Conservation (phyloP, 2,888 invertebrate genomes). For the Thysanoteuthis rhombus region DNA sequence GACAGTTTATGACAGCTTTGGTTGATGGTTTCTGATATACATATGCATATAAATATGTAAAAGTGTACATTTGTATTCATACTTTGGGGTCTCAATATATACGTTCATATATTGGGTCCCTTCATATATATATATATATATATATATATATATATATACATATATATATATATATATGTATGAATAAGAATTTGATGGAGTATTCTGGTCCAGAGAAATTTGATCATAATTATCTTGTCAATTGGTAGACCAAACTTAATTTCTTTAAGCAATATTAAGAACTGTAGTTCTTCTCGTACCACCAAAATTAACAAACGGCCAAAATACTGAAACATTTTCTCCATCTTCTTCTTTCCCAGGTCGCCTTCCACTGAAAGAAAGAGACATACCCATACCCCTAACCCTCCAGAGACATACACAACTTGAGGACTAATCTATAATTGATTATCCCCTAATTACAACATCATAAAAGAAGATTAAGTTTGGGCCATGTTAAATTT, state of each 20-base stretch:
- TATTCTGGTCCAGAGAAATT: not conserved
- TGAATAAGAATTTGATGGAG: not conserved
- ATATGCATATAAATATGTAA: too few species aligned
- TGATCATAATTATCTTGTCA: conserved; percentile 12
- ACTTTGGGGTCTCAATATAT: too few species aligned
- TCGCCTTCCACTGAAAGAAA: too few species aligned
- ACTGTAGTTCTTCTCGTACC: not conserved
- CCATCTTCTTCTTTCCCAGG: not conserved
- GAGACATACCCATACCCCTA: not conserved
- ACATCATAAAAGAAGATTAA: not conserved
- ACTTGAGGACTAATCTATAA: not conserved
- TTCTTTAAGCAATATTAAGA: not conserved
- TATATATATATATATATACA: too few species aligned
- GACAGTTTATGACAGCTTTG: too few species aligned
- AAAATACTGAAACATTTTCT: not conserved
- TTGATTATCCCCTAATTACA: not conserved
- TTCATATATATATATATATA: too few species aligned
- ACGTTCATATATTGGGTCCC: too few species aligned
- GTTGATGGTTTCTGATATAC: too few species aligned
- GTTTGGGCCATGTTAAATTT: conserved; percentile 1
- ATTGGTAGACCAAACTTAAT: not conserved
- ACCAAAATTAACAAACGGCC: not conserved
- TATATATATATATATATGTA: too few species aligned
- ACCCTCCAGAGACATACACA: not conserved
- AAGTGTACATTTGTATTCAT: too few species aligned